Evolutionary conservation across 1,140 invertebrate genomes (phyloP).

Genomic region (Hyles euphorbiae): DNA sequence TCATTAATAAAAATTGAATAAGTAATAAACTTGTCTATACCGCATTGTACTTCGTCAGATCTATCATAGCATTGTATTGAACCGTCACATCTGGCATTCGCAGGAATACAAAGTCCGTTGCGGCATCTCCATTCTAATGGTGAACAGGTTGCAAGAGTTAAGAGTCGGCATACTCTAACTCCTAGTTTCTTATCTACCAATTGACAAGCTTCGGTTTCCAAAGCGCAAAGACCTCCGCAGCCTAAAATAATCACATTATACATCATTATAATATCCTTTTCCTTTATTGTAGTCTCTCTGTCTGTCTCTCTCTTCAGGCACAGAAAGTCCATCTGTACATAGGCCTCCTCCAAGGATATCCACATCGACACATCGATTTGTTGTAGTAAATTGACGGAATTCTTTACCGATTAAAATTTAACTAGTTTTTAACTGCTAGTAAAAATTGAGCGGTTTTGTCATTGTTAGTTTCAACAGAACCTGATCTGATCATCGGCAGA

Average conservation of each 20-base stretch:
- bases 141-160: conserved; percentile 70
- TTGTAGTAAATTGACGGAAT: no score
- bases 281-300: no score
- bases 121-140: conserved; percentile 82
- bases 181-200: conserved; percentile 74
- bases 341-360: no score
- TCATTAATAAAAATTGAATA: not conserved
- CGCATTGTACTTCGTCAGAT: conserved; percentile 87
- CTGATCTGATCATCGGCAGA: no score
- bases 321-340: no score
- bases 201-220: conserved; percentile 84
- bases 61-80: conserved; percentile 86
- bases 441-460: no score
- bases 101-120: conserved; percentile 83
- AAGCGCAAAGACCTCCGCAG: conserved; percentile 83
- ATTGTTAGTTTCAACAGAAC: no score
- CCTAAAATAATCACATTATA: conserved; percentile 43
- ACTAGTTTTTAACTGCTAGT: no score
- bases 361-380: no score
- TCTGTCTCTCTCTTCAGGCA: no score
- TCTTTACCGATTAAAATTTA: no score
- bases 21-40: conserved; percentile 56
- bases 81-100: conserved; percentile 83
- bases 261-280: not conserved
- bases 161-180: conserved; percentile 71